phyloP scores from a whole-genome alignment of 2,888 invertebrate genomes.

The Cheilosia vulpina region DNA sequence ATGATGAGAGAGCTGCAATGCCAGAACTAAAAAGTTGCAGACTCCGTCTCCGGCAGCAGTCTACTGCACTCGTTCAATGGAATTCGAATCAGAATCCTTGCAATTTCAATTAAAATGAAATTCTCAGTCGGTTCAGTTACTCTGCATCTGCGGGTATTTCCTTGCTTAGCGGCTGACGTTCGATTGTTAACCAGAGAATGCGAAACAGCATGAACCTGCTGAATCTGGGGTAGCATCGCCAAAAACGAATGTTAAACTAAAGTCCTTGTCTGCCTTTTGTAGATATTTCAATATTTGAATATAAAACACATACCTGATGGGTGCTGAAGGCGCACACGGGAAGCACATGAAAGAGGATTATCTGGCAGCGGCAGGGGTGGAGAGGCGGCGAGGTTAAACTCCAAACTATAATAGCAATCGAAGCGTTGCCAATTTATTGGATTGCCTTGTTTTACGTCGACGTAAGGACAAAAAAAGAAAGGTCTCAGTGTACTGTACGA shows the following conservation, averaged over 20 bases:
- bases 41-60: slow-evolving; percentile 12
- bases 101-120: slow-evolving; percentile 75
- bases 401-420: slow-evolving; percentile 61
- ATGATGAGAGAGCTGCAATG: slow-evolving; percentile 26
- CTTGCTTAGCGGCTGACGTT: slow-evolving; percentile 24
- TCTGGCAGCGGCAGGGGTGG: background rate
- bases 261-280: slow-evolving; percentile 49
- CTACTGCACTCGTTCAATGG: slow-evolving; percentile 60
- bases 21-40: slow-evolving; percentile 53
- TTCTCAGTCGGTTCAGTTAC: slow-evolving; percentile 55
- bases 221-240: slow-evolving; percentile 16
- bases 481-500: background rate
- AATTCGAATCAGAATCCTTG: slow-evolving; percentile 73
- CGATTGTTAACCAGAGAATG: slow-evolving; percentile 19
- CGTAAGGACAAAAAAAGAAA: background rate
- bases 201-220: background rate
- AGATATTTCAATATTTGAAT: slow-evolving; percentile 73
- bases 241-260: slow-evolving; percentile 1
- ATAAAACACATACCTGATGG: slow-evolving; percentile 64
- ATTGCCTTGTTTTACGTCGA: slow-evolving; percentile 47
- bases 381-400: slow-evolving; percentile 15
- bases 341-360: slow-evolving; percentile 28
- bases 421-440: slow-evolving; percentile 71
- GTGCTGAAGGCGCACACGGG: slow-evolving; percentile 13
- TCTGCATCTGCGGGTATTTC: slow-evolving; percentile 48